A percentile compares a stretch with the other conserved stretches of the same genome.
phyloP scores from a whole-genome alignment of 2,113 vertebrate species.

The Centropus bengalensis region DNA sequence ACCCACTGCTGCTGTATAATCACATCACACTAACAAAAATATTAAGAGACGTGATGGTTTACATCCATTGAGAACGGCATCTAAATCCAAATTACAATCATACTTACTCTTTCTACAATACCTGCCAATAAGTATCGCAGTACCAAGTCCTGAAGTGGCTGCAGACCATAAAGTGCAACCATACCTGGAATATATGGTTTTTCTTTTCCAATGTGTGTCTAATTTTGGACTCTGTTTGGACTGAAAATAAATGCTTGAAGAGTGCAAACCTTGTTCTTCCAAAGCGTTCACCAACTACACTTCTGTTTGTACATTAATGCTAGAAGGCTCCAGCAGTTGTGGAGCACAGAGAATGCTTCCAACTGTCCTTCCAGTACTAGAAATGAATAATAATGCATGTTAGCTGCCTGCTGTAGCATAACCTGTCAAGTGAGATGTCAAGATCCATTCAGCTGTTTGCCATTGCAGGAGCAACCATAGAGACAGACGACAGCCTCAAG shows the following conservation, averaged over 20 bases:
- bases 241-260: neutral
- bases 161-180: neutral
- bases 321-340: neutral
- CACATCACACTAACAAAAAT: neutral
- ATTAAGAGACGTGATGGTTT: neutral
- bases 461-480: constrained; percentile 43
- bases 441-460: neutral
- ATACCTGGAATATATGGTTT: neutral
- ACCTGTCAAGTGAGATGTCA: neutral
- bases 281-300: neutral
- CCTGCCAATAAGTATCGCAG: neutral
- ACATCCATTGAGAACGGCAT: neutral
- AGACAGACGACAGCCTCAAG: constrained; percentile 76
- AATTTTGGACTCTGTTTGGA: neutral
- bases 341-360: neutral
- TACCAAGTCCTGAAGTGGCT: neutral
- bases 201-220: neutral
- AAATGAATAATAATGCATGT: neutral
- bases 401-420: neutral
- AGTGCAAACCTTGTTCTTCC: neutral
- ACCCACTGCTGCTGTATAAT: neutral
- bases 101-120: neutral
- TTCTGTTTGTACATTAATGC: neutral
- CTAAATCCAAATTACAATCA: neutral
- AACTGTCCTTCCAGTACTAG: neutral